Conservation (phyloP, 35 echinoderm and acorn worm genomes). For the Lytechinus variegatus region DNA sequence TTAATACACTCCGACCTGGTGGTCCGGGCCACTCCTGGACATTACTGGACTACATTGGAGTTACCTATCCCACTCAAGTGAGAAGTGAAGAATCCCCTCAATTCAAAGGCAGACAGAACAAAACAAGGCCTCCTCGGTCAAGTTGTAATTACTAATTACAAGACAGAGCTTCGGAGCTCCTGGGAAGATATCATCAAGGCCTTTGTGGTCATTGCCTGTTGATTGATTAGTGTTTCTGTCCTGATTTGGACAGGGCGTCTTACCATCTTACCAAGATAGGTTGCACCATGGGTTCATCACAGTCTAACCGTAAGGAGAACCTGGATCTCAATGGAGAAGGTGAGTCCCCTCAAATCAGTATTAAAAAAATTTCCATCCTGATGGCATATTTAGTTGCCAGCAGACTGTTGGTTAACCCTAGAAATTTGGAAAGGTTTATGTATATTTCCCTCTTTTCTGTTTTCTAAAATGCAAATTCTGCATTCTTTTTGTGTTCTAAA, state of each 20-base stretch:
- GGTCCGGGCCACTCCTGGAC: background rate
- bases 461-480: too few species aligned
- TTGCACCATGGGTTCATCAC: constrained; percentile 95
- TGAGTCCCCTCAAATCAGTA: constrained; percentile 54
- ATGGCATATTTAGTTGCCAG: too few species aligned
- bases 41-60: background rate
- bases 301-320: constrained; percentile 86
- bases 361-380: background rate
- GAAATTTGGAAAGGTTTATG: too few species aligned
- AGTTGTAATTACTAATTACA: too few species aligned
- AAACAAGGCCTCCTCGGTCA: too few species aligned
- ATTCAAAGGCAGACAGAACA: too few species aligned
- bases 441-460: too few species aligned
- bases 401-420: too few species aligned
- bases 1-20: background rate
- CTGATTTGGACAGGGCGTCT: background rate
- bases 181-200: background rate
- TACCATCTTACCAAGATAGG: constrained; percentile 67
- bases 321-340: constrained; percentile 94
- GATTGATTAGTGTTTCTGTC: constrained; percentile 16
- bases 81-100: too few species aligned
- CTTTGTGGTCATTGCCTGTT: background rate
- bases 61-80: background rate
- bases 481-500: too few species aligned
- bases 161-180: too few species aligned